A percentile compares a stretch with the other conserved stretches of the same genome.
Evolutionary conservation across 2,888 invertebrate species (phyloP).

Genomic region (Tiliacea aurago): DNA sequence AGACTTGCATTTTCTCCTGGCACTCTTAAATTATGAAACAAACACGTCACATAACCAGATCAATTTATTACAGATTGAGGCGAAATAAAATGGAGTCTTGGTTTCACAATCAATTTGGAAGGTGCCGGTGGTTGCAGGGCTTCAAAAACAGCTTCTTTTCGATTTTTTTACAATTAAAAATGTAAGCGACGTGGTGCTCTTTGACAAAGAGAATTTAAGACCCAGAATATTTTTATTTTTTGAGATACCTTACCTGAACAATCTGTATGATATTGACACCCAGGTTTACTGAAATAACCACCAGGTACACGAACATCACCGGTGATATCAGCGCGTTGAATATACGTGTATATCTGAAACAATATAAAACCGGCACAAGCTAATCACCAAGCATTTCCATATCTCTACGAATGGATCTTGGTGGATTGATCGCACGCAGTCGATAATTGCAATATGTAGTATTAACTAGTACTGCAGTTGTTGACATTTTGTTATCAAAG

Average conservation of each 20-base stretch:
- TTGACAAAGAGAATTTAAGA: no score
- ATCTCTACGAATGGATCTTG: not conserved
- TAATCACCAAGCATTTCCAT: not conserved
- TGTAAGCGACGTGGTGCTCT: no score
- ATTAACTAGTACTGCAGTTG: not conserved
- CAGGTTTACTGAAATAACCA: constrained; percentile 78
- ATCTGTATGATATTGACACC: constrained; percentile 81
- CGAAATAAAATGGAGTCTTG: no score
- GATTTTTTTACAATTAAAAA: no score
- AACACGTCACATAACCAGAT: not conserved
- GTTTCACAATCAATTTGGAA: no score
- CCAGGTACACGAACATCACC: constrained; percentile 80
- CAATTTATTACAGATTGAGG: no score
- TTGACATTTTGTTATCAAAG: not conserved
- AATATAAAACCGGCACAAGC: not conserved
- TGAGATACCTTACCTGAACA: constrained; percentile 71
- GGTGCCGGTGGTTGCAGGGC: no score
- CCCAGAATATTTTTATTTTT: not conserved
- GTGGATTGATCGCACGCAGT: not conserved
- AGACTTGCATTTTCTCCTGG: not conserved
- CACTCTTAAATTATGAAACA: not conserved
- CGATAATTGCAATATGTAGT: not conserved
- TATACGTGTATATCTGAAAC: constrained; percentile 74
- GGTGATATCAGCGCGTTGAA: constrained; percentile 78
- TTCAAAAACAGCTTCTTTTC: no score